phyloP scores from a whole-genome alignment of 2,113 vertebrate genomes.

The Montifringilla adamsi region DNA sequence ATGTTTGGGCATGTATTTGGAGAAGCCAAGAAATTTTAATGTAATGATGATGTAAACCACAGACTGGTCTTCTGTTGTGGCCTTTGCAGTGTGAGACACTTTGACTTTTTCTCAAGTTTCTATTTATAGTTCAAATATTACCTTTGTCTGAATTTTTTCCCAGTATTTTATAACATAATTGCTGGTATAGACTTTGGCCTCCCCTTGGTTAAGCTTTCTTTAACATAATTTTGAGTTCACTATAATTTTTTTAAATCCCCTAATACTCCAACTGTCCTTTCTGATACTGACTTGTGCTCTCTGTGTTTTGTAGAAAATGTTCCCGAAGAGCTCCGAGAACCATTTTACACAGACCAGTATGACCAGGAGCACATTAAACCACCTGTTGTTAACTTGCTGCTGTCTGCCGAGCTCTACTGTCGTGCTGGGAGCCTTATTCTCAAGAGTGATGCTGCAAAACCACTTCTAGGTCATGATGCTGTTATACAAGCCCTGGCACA shows the following conservation, averaged over 20 bases:
- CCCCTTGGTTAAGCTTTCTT: not conserved
- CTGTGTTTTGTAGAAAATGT: slow-evolving; percentile 80
- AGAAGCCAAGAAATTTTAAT: not conserved
- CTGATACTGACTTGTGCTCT: not conserved
- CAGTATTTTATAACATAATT: not conserved
- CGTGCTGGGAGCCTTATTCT: slow-evolving; percentile 91
- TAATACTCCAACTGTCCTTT: not conserved
- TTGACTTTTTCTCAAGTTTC: not conserved
- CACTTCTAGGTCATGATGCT: slow-evolving; percentile 90
- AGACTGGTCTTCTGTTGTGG: not conserved
- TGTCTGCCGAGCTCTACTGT: slow-evolving; percentile 95
- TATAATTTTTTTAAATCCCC: not conserved
- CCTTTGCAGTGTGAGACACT: not conserved
- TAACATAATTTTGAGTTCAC: not conserved
- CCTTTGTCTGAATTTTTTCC: not conserved
- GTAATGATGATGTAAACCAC: not conserved
- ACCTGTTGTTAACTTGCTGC: slow-evolving; percentile 87
- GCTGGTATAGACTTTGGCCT: not conserved
- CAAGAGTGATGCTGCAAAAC: slow-evolving; percentile 87
- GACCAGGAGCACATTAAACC: slow-evolving; percentile 98
- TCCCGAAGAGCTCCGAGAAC: slow-evolving; percentile 88
- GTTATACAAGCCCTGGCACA: slow-evolving; percentile 95
- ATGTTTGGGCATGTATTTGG: not conserved
- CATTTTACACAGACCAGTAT: slow-evolving; percentile 97
- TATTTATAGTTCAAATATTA: not conserved